Percentiles rank a stretch among this genome's conserved stretches.
Conservation (phyloP, 1,140 invertebrate species). For the Brachionus calyciflorus region DNA sequence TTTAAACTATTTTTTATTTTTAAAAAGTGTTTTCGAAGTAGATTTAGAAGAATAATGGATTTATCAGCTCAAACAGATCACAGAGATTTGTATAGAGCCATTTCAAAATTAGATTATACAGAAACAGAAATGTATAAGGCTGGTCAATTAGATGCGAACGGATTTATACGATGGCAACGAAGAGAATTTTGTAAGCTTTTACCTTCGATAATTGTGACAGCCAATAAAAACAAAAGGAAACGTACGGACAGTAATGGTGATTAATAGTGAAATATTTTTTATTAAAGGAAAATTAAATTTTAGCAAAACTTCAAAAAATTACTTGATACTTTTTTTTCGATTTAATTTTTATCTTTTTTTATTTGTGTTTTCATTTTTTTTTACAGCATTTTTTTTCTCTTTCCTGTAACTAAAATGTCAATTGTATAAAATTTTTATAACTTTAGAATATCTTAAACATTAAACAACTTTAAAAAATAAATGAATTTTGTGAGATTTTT, state of each 20-base stretch:
- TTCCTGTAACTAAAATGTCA: conserved; percentile 24
- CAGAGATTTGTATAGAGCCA: conserved; percentile 42
- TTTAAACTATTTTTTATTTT: not conserved
- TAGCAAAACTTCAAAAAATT: not conserved
- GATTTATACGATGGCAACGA: conserved; percentile 37
- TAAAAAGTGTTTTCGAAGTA: conserved; percentile 36
- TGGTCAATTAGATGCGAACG: conserved; percentile 25
- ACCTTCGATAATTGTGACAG: conserved; percentile 37
- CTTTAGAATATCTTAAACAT: no score
- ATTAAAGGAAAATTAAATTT: not conserved
- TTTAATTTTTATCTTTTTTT: not conserved
- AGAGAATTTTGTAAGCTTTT: conserved; percentile 41
- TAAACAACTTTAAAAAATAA: not conserved
- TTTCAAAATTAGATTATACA: conserved; percentile 29
- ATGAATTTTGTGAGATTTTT: conserved; percentile 35
- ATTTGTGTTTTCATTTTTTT: conserved; percentile 23
- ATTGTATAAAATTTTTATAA: conserved; percentile 40
- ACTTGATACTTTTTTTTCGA: no score
- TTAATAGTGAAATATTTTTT: not conserved
- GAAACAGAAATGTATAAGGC: conserved; percentile 45
- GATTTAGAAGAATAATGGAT: conserved; percentile 45
- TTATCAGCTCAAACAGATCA: conserved; percentile 40
- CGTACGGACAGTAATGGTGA: conserved; percentile 29
- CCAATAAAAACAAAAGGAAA: conserved; percentile 44
- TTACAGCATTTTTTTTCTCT: conserved; percentile 12